phyloP scores from a whole-genome alignment of 2,888 invertebrate species.

The Argyresthia albistria region DNA sequence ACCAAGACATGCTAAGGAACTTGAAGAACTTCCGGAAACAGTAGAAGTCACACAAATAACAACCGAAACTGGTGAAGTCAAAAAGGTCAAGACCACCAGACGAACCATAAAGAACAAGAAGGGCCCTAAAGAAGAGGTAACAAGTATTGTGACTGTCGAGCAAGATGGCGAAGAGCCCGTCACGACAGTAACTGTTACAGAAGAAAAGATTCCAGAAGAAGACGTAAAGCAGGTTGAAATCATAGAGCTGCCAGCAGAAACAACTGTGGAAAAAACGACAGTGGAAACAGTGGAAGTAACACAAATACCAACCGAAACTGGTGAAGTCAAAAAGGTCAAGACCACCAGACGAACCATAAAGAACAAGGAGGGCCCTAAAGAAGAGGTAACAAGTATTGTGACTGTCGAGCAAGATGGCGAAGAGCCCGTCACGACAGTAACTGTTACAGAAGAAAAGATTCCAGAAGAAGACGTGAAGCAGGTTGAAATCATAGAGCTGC shows the following conservation, averaged over 20 bases:
- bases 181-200: background rate
- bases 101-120: constrained; percentile 18
- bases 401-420: constrained; percentile 45
- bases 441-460: constrained; percentile 7
- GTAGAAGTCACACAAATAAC: constrained; percentile 23
- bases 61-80: constrained; percentile 17
- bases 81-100: constrained; percentile 12
- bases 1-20: background rate
- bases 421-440: constrained; percentile 23
- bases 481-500: constrained; percentile 22
- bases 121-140: constrained; percentile 70
- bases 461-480: constrained; percentile 12
- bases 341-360: constrained; percentile 15
- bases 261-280: constrained; percentile 16
- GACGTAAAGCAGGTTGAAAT: constrained; percentile 17
- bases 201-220: constrained; percentile 10
- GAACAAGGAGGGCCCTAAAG: constrained; percentile 30
- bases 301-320: constrained; percentile 7
- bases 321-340: constrained; percentile 6
- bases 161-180: constrained; percentile 59
- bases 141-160: constrained; percentile 63
- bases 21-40: background rate
- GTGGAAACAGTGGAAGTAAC: constrained; percentile 7
- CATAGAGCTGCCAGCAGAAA: constrained; percentile 16
- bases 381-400: constrained; percentile 44